Evolutionary conservation across 2,888 invertebrate species (phyloP).

Genomic region (Alitta virens): DNA sequence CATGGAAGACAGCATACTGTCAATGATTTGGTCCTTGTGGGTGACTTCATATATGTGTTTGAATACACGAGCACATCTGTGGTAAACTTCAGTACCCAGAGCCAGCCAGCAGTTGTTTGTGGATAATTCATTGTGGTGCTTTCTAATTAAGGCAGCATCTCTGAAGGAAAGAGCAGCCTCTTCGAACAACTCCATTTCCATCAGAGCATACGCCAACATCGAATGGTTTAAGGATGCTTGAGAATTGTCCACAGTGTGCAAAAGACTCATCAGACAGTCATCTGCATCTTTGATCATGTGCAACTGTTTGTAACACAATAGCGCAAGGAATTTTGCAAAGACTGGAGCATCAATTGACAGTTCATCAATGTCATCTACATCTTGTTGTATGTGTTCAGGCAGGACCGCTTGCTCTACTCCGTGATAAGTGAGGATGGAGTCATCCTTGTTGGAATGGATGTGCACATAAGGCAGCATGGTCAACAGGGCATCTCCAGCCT

Average conservation of each 20-base stretch:
- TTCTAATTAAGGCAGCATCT: conserved; percentile 35
- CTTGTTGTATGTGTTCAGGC: conserved; percentile 51
- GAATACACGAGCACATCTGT: conserved; percentile 6
- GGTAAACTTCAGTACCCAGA: conserved; percentile 29
- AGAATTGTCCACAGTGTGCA: conserved; percentile 33
- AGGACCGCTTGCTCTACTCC: conserved; percentile 53
- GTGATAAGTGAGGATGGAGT: conserved; percentile 23
- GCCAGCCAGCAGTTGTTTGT: conserved; percentile 49
- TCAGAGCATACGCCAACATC: conserved; percentile 50
- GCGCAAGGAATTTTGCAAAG: conserved; percentile 46
- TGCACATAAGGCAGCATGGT: conserved; percentile 33
- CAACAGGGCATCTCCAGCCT: conserved; percentile 45
- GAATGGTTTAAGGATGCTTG: conserved; percentile 33
- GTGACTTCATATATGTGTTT: conserved; percentile 6
- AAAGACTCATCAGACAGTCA: conserved; percentile 38
- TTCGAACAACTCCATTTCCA: conserved; percentile 47
- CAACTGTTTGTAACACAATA: conserved; percentile 47
- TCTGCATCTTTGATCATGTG: conserved; percentile 41
- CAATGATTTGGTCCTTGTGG: conserved; percentile 5
- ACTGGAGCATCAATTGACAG: conserved; percentile 45
- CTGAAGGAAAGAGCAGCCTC: conserved; percentile 48
- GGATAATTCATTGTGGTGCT: conserved; percentile 44
- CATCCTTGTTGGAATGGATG: conserved; percentile 1
- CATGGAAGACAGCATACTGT: background rate
- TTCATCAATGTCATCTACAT: conserved; percentile 50